A percentile compares a stretch with the other conserved stretches of the same genome.
phyloP scores from a whole-genome alignment of 2,797 vertebrate species.

The Hephaestus fuliginosus region DNA sequence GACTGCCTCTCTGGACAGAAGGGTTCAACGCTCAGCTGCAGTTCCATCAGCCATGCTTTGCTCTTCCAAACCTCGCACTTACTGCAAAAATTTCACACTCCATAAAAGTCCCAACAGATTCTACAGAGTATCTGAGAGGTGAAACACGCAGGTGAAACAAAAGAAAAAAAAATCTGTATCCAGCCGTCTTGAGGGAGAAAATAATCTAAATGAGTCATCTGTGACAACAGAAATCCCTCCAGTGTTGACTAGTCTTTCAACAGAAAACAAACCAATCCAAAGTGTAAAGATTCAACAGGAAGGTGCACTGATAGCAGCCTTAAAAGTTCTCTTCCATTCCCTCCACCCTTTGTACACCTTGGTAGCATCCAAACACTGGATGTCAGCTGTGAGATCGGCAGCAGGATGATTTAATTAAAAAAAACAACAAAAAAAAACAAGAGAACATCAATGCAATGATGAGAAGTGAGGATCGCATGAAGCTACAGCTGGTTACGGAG shows the following conservation, averaged over 20 bases:
- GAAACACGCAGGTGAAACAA: constrained; percentile 46
- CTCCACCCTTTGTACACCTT: constrained; percentile 44
- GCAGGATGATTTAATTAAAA: constrained; percentile 20
- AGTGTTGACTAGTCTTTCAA: constrained; percentile 19
- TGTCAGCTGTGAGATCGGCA: constrained; percentile 43
- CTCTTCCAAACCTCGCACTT: constrained; percentile 67
- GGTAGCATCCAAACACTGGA: constrained; percentile 49
- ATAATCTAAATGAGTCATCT: constrained; percentile 49
- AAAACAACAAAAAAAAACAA: constrained; percentile 14
- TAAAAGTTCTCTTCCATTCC: constrained; percentile 67
- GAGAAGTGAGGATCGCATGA: constrained; percentile 58
- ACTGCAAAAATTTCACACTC: constrained; percentile 63
- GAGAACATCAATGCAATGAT: constrained; percentile 44
- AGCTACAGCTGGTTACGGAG: constrained; percentile 72
- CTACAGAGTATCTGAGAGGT: constrained; percentile 27
- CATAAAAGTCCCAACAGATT: constrained; percentile 60
- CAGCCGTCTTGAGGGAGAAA: constrained; percentile 20
- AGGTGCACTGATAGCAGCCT: constrained; percentile 41
- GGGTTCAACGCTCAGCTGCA: constrained; percentile 61
- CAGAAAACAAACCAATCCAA: constrained; percentile 29
- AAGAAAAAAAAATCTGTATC: constrained; percentile 23
- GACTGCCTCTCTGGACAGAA: constrained; percentile 49
- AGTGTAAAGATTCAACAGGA: constrained; percentile 33
- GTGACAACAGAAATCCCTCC: constrained; percentile 33
- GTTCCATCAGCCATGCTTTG: constrained; percentile 64